phyloP scores from a whole-genome alignment of 2,888 invertebrate species.

The Sesia bembeciformis region DNA sequence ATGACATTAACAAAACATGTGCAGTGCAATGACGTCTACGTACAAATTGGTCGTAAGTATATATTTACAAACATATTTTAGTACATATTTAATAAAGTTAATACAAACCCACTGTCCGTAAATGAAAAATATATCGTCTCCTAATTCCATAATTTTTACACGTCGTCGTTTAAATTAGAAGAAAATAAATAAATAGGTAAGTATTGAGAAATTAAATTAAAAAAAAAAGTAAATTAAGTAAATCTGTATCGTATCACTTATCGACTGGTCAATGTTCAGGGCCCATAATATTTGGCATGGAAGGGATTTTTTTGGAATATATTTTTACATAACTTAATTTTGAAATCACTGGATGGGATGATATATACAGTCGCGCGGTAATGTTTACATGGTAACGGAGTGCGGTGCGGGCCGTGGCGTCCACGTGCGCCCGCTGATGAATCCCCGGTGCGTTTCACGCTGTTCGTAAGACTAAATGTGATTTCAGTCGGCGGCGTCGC shows the following conservation, averaged over 20 bases:
- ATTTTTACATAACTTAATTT: neutral
- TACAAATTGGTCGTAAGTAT: too few relatives aligned
- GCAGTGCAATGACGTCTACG: too few relatives aligned
- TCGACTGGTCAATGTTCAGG: neutral
- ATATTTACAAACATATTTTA: too few relatives aligned
- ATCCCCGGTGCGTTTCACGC: slow-evolving; percentile 38
- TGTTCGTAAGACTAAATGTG: slow-evolving; percentile 51
- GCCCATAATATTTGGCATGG: neutral
- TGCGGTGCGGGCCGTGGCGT: slow-evolving; percentile 21
- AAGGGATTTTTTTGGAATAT: neutral
- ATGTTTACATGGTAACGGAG: slow-evolving; percentile 15
- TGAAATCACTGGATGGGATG: neutral
- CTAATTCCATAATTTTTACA: slow-evolving; percentile 59
- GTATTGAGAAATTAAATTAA: neutral
- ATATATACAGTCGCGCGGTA: neutral
- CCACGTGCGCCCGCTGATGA: slow-evolving; percentile 16
- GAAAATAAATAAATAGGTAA: neutral
- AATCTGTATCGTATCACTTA: too few relatives aligned
- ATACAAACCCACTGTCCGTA: slow-evolving; percentile 63
- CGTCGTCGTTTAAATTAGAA: slow-evolving; percentile 14
- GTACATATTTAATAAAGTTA: too few relatives aligned
- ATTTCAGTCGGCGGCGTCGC: slow-evolving; percentile 35
- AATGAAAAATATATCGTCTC: slow-evolving; percentile 52
- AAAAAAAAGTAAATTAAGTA: neutral
- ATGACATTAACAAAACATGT: too few relatives aligned